phyloP scores from a whole-genome alignment of 2,113 vertebrate genomes.

The Podocnemis expansa region DNA sequence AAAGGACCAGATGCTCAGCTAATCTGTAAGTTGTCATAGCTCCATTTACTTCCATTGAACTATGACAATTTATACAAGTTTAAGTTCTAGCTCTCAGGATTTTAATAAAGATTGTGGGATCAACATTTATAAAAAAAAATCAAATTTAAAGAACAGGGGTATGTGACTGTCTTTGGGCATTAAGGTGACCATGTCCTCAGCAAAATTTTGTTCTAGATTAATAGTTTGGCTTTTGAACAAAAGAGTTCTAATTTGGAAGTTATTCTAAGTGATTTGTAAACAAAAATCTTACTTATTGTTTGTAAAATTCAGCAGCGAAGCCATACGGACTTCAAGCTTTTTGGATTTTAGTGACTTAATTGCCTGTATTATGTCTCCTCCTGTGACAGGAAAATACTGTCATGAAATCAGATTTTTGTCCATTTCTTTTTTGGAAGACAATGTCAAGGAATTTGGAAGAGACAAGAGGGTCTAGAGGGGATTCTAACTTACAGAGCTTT shows the following conservation, averaged over 20 bases:
- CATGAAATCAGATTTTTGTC: background rate
- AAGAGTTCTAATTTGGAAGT: background rate
- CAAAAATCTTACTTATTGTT: background rate
- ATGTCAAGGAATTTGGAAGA: background rate
- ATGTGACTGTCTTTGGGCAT: background rate
- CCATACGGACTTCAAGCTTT: background rate
- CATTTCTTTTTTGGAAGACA: background rate
- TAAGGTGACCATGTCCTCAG: background rate
- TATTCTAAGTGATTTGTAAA: background rate
- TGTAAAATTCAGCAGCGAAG: background rate
- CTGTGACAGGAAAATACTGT: background rate
- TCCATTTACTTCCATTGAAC: background rate
- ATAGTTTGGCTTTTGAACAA: background rate
- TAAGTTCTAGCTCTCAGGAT: background rate
- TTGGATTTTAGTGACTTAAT: background rate
- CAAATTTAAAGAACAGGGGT: background rate
- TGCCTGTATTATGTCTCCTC: background rate
- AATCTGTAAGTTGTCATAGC: accelerated
- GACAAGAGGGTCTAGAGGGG: background rate
- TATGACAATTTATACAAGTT: background rate
- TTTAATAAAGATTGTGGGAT: background rate
- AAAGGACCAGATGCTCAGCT: background rate
- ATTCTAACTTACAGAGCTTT: background rate
- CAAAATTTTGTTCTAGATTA: background rate
- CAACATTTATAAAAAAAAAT: background rate